Percentiles rank a stretch among this genome's conserved stretches.
Conservation (phyloP, 2,797 vertebrate genomes). For the Sebastes taczanowskii region DNA sequence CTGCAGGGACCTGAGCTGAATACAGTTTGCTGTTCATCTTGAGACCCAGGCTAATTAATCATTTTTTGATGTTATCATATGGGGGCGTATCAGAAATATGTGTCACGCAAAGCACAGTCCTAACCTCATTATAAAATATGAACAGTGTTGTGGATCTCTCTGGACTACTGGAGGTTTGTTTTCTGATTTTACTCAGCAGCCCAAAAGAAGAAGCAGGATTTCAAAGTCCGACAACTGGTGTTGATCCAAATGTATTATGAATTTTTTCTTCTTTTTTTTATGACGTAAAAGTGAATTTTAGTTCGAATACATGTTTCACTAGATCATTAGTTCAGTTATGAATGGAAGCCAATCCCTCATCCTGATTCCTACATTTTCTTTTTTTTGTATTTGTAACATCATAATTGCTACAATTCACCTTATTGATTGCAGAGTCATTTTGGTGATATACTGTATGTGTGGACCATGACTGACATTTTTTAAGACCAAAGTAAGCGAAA, state of each 20-base stretch:
- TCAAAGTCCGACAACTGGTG: not conserved
- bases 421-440: too few species aligned
- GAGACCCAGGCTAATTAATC: not conserved
- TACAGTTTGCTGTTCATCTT: not conserved
- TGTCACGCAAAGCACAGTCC: not conserved
- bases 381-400: too few species aligned
- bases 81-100: not conserved
- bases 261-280: too few species aligned
- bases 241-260: not conserved
- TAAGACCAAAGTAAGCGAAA: too few species aligned
- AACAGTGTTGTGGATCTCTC: not conserved
- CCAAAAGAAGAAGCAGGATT: not conserved
- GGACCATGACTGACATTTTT: too few species aligned
- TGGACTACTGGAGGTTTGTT: not conserved
- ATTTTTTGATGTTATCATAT: not conserved
- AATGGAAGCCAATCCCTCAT: too few species aligned
- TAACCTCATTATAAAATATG: slow-evolving; percentile 4
- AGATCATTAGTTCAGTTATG: too few species aligned
- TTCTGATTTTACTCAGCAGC: not conserved
- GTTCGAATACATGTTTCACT: too few species aligned
- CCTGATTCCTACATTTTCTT: too few species aligned
- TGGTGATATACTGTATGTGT: too few species aligned
- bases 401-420: too few species aligned
- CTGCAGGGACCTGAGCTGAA: slow-evolving; percentile 1
- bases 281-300: too few species aligned